A percentile compares a stretch with the other conserved stretches of the same genome.
These are phyloP conservation scores for Xyrauchen texanus DNA, from an alignment of 2,113 vertebrate species.

Conservation along the genomic window DNA sequence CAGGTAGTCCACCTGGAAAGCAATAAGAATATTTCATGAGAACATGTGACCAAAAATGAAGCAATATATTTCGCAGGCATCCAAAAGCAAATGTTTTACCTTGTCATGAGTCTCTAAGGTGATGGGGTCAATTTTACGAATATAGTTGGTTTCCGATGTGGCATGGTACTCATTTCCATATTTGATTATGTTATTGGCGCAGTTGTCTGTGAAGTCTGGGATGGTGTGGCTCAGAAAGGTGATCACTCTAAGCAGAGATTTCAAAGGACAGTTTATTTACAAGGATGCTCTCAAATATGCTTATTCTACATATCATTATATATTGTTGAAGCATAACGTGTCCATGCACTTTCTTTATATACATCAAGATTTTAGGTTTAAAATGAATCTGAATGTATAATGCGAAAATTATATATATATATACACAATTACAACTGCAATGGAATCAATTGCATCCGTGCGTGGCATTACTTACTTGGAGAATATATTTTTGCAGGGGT, in stretches of 20 bases:
- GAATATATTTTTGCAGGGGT: conserved; percentile 93
- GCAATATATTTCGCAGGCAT: background rate
- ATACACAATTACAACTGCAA: no score
- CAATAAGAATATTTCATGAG: background rate
- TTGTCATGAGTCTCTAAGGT: conserved; percentile 90
- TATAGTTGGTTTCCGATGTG: conserved; percentile 91
- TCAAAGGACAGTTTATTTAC: background rate
- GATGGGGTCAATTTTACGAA: conserved; percentile 85
- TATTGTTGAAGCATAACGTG: no score
- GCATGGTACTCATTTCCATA: conserved; percentile 89
- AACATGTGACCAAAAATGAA: background rate
- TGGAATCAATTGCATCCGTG: background rate
- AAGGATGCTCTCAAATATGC: background rate
- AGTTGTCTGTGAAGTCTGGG: conserved; percentile 96
- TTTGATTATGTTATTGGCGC: conserved; percentile 88
- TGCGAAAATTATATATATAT: no score
- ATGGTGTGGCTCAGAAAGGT: conserved; percentile 89
- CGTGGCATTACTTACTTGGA: conserved; percentile 81
- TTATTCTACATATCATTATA: background rate
- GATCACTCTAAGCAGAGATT: conserved; percentile 77
- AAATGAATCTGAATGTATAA: background rate
- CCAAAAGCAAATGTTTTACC: conserved; percentile 68
- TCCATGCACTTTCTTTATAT: no score
- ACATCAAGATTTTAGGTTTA: background rate
- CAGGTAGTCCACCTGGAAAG: conserved; percentile 84